phyloP scores from a whole-genome alignment of 2,888 invertebrate species.

The Cheilosia grossa region DNA sequence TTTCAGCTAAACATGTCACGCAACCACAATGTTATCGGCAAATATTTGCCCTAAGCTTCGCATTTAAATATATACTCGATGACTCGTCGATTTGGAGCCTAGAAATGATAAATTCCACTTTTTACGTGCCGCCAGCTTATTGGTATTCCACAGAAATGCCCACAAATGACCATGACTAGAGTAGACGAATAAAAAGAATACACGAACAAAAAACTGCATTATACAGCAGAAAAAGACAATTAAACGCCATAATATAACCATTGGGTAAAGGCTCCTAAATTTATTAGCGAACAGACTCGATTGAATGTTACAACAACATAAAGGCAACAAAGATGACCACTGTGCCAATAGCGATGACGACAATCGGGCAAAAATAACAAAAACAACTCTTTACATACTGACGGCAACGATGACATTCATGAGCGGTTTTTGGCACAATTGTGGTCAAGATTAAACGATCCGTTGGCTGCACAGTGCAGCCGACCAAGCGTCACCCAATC shows the following conservation, averaged over 20 bases:
- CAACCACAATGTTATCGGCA: constrained; percentile 23
- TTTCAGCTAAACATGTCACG: constrained; percentile 33
- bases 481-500: constrained; percentile 37
- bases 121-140: constrained; percentile 54
- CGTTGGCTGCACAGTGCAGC: constrained; percentile 50
- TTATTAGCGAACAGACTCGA: constrained; percentile 29
- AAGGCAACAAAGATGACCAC: constrained; percentile 32
- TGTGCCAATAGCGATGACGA: constrained; percentile 35
- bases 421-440: constrained; percentile 59
- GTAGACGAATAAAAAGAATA: constrained; percentile 43
- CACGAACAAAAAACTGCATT: constrained; percentile 26
- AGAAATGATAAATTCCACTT: constrained; percentile 52
- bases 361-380: constrained; percentile 1
- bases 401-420: constrained; percentile 61
- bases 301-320: constrained; percentile 22
- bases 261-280: constrained; percentile 54
- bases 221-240: constrained; percentile 20
- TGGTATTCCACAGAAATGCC: constrained; percentile 66
- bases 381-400: not conserved
- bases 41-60: constrained; percentile 34
- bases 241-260: constrained; percentile 20
- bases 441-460: constrained; percentile 71
- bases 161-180: constrained; percentile 57
- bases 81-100: constrained; percentile 31
- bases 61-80: constrained; percentile 9